Conservation (phyloP, 2,113 vertebrate genomes). For the Peromyscus californicus region DNA sequence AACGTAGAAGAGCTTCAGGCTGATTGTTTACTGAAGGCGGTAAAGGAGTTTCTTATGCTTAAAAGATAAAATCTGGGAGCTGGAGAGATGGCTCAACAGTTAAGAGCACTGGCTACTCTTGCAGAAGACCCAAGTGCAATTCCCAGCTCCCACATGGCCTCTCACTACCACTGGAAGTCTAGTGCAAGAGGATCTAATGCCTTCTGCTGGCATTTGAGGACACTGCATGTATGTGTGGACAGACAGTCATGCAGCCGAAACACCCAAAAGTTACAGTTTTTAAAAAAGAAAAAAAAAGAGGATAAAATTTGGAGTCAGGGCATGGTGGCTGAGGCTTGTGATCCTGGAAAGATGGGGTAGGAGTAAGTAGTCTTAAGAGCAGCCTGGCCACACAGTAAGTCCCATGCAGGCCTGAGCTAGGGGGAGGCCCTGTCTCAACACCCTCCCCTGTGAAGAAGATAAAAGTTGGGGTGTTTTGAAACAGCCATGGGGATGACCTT, state of each 20-base stretch:
- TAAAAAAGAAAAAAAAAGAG: background rate
- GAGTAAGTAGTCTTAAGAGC: background rate
- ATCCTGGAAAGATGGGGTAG: background rate
- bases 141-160: background rate
- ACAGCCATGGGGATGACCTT: background rate
- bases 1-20: background rate
- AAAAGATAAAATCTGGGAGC: background rate
- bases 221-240: no score
- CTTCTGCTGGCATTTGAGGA: background rate
- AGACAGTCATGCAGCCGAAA: background rate
- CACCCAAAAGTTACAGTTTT: background rate
- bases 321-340: background rate
- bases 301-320: background rate
- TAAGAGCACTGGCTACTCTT: background rate
- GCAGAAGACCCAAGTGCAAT: background rate
- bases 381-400: background rate
- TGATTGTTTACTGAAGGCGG: constrained; percentile 17
- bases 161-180: background rate
- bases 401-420: background rate
- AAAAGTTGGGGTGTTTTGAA: background rate
- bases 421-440: background rate
- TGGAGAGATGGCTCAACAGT: background rate
- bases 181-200: background rate
- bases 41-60: constrained; percentile 10
- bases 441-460: background rate